These are phyloP conservation scores for Netelia virgata DNA, from an alignment of 2,888 invertebrate species.

Conservation along the genomic window DNA sequence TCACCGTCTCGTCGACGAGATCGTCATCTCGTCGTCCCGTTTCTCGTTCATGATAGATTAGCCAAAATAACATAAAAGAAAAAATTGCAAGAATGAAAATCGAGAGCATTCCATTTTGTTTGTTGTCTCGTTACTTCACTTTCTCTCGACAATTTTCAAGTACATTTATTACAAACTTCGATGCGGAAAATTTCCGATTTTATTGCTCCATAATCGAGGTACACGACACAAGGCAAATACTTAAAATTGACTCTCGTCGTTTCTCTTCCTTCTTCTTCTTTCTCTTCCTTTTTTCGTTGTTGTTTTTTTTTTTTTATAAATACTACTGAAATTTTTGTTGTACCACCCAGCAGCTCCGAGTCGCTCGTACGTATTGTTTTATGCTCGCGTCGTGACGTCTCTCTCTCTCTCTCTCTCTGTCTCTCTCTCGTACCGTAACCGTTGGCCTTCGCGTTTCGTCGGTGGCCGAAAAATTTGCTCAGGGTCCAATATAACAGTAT, in stretches of 20 bases:
- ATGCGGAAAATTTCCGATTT: constrained; percentile 45
- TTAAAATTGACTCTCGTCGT: constrained; percentile 49
- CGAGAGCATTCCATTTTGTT: too few relatives aligned
- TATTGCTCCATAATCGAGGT: constrained; percentile 33
- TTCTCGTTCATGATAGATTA: too few relatives aligned
- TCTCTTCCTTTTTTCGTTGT: constrained; percentile 3
- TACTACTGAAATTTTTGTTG: neutral
- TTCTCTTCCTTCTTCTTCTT: neutral
- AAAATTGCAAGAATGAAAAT: too few relatives aligned
- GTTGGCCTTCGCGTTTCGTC: neutral
- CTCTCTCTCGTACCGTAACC: neutral
- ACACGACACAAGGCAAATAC: constrained; percentile 13
- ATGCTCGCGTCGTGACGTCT: neutral
- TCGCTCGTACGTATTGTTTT: constrained; percentile 3
- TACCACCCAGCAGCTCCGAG: neutral
- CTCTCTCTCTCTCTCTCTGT: too few relatives aligned
- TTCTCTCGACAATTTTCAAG: constrained; percentile 39
- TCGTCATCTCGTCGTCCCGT: too few relatives aligned
- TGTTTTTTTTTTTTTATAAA: constrained; percentile 18
- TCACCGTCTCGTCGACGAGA: too few relatives aligned
- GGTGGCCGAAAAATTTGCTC: constrained; percentile 25
- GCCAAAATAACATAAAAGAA: too few relatives aligned
- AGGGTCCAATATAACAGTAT: constrained; percentile 44
- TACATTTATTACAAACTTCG: constrained; percentile 36
- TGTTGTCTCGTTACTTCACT: neutral